phyloP scores from a whole-genome alignment of 2,113 vertebrate species.

The Uria aalge region DNA sequence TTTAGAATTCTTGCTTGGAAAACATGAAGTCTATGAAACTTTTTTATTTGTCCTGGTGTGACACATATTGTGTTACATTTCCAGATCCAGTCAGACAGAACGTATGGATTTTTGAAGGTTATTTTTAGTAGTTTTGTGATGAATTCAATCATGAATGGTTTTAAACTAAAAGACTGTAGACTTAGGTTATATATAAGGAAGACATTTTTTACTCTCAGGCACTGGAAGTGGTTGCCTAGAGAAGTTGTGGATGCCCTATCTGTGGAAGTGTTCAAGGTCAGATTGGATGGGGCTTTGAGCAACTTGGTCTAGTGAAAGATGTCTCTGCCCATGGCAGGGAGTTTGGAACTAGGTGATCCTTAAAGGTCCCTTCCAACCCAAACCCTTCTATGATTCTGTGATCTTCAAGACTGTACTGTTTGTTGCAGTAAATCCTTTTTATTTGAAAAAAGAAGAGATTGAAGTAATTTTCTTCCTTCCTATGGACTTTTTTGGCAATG shows the following conservation, averaged over 20 bases:
- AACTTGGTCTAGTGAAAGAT: background rate
- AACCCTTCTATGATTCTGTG: background rate
- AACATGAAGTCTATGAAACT: background rate
- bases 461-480: background rate
- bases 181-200: background rate
- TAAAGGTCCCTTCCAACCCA: background rate
- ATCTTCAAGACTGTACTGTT: background rate
- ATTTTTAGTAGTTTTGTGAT: background rate
- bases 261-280: background rate
- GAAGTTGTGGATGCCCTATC: background rate
- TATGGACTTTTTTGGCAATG: background rate
- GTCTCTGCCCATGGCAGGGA: background rate
- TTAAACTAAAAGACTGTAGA: background rate
- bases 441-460: background rate
- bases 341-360: background rate
- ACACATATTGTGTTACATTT: background rate
- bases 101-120: background rate
- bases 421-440: background rate
- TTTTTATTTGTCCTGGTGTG: background rate
- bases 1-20: constrained; percentile 29
- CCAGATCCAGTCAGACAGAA: background rate
- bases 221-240: background rate
- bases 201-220: fast-evolving
- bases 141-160: background rate
- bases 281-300: background rate